phyloP scores from a whole-genome alignment of 2,113 vertebrate genomes.

The Pristiophorus japonicus region DNA sequence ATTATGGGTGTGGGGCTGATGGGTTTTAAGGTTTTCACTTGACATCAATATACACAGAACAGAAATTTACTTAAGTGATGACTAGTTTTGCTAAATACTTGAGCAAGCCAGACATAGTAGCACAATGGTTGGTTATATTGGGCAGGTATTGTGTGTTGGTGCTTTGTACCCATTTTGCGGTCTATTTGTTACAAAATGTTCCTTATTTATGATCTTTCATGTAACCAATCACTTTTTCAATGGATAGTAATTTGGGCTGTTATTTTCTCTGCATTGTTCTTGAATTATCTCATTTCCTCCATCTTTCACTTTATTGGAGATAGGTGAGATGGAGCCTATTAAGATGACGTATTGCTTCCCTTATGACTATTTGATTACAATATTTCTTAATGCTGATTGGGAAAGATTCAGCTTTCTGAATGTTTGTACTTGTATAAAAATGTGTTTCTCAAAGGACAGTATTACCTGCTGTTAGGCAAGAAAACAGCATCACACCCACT shows the following conservation, averaged over 20 bases:
- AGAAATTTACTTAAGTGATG: slow-evolving; percentile 2
- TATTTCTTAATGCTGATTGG: not conserved
- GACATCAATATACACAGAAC: not conserved
- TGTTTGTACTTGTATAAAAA: not conserved
- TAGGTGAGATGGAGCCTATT: not conserved
- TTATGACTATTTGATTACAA: not conserved
- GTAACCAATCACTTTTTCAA: not conserved
- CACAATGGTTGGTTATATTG: not conserved
- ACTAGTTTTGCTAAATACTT: not conserved
- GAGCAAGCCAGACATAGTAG: not conserved
- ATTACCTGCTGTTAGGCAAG: not conserved
- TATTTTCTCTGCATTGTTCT: not conserved
- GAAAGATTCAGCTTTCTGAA: not conserved
- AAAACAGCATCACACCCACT: too few species aligned
- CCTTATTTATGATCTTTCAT: not conserved
- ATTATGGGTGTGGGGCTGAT: not conserved
- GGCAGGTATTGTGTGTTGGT: not conserved
- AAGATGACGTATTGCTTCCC: not conserved
- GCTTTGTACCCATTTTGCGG: not conserved
- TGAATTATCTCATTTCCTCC: not conserved
- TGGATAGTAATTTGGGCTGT: not conserved
- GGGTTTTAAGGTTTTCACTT: not conserved
- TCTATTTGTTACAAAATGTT: not conserved
- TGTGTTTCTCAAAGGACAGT: not conserved
- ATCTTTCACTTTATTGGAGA: not conserved